These are phyloP conservation scores for Muntiacus reevesi DNA, from an alignment of 2,113 vertebrate genomes.

Conservation along the genomic window DNA sequence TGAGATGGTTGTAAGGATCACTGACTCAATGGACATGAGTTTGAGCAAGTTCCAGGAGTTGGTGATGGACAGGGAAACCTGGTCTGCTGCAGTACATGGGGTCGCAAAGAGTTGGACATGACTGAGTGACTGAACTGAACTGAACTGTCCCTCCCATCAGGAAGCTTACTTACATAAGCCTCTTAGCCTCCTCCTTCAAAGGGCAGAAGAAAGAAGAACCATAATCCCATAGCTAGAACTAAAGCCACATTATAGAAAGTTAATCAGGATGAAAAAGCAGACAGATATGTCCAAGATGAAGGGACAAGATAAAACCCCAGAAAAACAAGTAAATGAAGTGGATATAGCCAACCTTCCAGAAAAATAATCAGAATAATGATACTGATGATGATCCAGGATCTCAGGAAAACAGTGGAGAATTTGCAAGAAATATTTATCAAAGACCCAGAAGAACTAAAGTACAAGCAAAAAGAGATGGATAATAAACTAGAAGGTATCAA, in stretches of 20 bases:
- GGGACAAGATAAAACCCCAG: not conserved
- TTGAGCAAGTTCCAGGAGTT: no score
- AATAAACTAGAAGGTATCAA: not conserved
- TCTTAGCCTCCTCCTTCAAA: not conserved
- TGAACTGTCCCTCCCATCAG: not conserved
- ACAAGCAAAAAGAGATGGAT: not conserved
- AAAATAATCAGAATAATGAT: not conserved
- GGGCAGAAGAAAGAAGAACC: not conserved
- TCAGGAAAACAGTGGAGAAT: not conserved
- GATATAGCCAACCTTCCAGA: not conserved
- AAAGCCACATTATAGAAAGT: not conserved
- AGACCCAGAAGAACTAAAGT: not conserved
- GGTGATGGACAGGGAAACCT: no score
- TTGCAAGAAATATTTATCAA: not conserved
- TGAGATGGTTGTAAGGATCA: no score
- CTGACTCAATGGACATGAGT: no score
- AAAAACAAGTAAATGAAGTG: not conserved
- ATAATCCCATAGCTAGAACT: not conserved
- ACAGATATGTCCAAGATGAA: not conserved
- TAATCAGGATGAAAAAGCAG: not conserved
- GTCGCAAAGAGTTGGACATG: no score
- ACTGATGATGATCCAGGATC: not conserved
- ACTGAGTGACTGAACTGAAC: not conserved
- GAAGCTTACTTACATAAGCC: not conserved
- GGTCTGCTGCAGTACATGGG: no score